Conservation (phyloP, 1,140 invertebrate genomes). For the Eumeta japonica region DNA sequence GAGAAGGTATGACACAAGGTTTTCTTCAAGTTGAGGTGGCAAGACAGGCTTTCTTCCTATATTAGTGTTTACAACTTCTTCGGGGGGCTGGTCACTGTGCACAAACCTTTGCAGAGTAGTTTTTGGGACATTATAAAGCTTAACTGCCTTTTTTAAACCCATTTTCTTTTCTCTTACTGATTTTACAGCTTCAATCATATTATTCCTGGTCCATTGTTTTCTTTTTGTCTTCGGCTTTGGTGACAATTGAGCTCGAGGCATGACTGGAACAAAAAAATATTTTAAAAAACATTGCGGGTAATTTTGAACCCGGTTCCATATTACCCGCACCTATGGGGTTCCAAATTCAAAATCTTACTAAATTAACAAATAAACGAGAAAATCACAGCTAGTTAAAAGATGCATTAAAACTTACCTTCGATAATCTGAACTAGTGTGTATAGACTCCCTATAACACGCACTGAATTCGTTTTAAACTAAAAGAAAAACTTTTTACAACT, state of each 20-base stretch:
- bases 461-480: too few relatives aligned
- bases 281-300: neutral
- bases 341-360: too few relatives aligned
- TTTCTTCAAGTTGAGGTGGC: constrained; percentile 7
- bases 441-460: too few relatives aligned
- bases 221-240: too few relatives aligned
- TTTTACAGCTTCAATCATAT: constrained; percentile 6
- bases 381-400: too few relatives aligned
- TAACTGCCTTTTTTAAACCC: constrained; percentile 8
- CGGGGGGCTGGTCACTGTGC: constrained; percentile 3
- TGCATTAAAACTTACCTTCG: too few relatives aligned
- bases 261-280: neutral
- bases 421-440: too few relatives aligned
- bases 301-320: neutral
- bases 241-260: neutral
- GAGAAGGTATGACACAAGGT: constrained; percentile 11
- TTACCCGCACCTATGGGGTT: too few relatives aligned
- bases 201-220: constrained; percentile 4
- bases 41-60: constrained; percentile 8
- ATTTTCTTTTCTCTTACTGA: constrained; percentile 8
- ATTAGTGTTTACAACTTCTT: constrained; percentile 2
- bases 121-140: constrained; percentile 7
- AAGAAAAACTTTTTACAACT: too few relatives aligned
- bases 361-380: too few relatives aligned
- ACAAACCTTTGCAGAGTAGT: constrained; percentile 7